Conservation (phyloP, 1,140 invertebrate species). For the Chionoecetes opilio region DNA sequence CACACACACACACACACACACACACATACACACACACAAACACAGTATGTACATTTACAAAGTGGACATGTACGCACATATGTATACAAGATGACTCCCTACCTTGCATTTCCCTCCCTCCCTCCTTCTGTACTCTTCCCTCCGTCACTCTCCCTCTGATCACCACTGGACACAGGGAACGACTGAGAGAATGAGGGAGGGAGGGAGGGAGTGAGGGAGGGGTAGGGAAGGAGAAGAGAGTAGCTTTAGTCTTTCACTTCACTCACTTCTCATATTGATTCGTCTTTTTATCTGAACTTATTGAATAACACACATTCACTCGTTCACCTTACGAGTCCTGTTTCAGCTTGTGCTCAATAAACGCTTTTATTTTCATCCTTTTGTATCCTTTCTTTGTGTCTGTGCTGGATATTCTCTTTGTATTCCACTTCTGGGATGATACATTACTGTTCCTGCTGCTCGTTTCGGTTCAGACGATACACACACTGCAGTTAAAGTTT, state of each 20-base stretch:
- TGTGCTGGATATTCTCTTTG: neutral
- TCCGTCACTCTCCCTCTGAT: neutral
- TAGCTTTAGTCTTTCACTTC: neutral
- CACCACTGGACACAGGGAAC: too few species aligned
- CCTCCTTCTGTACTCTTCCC: neutral
- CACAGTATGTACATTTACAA: neutral
- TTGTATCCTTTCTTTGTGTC: neutral
- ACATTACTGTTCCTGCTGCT: neutral
- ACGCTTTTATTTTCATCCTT: neutral
- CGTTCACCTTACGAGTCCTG: too few species aligned
- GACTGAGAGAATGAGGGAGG: neutral
- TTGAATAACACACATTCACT: neutral
- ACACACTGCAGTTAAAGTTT: neutral
- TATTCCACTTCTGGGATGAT: neutral
- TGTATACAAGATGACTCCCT: neutral
- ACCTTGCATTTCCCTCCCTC: neutral
- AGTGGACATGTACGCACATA: neutral
- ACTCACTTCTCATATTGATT: neutral
- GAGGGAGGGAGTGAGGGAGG: neutral
- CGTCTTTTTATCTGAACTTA: neutral
- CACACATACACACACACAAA: neutral
- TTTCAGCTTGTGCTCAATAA: neutral
- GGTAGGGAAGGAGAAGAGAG: neutral
- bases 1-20: constrained; percentile 27
- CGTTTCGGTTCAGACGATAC: neutral